Conservation (phyloP, 2,888 invertebrate species). For the Gastrophysa polygoni region DNA sequence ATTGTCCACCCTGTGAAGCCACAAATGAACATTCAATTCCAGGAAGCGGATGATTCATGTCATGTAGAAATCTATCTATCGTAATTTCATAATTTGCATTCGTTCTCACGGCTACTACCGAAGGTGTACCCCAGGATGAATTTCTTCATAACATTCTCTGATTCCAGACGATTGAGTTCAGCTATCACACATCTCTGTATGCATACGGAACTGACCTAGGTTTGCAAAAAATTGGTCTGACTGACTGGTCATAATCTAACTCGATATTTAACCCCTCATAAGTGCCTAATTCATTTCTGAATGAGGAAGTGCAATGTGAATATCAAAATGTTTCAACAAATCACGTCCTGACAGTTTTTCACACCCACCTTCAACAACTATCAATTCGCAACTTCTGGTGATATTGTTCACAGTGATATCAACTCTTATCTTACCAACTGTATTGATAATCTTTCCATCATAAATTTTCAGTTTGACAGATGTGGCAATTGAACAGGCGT, state of each 20-base stretch:
- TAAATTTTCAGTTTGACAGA: background rate
- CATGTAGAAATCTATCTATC: conserved; percentile 10
- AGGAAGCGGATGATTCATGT: conserved; percentile 18
- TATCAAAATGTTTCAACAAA: background rate
- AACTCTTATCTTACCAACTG: conserved; percentile 12
- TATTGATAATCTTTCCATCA: conserved; percentile 3
- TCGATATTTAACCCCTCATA: background rate
- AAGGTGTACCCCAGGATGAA: conserved; percentile 15
- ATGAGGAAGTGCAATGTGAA: background rate
- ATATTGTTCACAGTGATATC: background rate
- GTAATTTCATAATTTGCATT: conserved; percentile 20
- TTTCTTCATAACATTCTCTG: background rate
- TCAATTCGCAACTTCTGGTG: conserved; percentile 6
- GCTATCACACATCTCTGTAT: background rate
- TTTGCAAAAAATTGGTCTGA: conserved; percentile 4
- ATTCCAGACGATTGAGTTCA: background rate
- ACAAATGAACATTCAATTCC: conserved; percentile 18
- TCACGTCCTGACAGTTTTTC: conserved; percentile 3
- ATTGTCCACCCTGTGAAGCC: conserved; percentile 8
- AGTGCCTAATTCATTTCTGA: background rate
- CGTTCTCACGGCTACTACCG: conserved; percentile 10
- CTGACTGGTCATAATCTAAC: background rate
- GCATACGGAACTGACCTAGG: conserved; percentile 6
- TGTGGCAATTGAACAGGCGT: background rate
- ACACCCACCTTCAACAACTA: conserved; percentile 14